phyloP scores from a whole-genome alignment of 2,113 vertebrate genomes.

The Thunnus thynnus region DNA sequence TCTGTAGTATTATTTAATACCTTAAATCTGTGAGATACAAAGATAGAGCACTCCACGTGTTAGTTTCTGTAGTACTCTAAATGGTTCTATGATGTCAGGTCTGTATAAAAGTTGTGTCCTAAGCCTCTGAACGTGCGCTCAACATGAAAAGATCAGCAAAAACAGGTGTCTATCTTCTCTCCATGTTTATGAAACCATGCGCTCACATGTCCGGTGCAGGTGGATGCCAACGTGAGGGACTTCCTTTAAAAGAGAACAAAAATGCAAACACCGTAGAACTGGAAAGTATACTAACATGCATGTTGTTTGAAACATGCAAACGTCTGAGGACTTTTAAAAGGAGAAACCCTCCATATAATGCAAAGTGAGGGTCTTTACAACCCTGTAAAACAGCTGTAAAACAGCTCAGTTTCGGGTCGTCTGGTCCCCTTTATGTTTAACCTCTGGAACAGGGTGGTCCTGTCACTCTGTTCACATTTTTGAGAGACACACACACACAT shows the following conservation, averaged over 20 bases:
- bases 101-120: neutral
- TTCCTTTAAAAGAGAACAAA: constrained; percentile 30
- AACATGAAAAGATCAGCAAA: neutral
- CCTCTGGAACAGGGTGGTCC: constrained; percentile 64
- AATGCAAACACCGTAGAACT: constrained; percentile 58
- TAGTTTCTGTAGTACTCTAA: neutral
- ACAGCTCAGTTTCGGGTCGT: constrained; percentile 40
- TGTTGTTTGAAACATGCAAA: constrained; percentile 52
- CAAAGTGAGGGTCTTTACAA: neutral
- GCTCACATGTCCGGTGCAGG: constrained; percentile 47
- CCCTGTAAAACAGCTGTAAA: constrained; percentile 42
- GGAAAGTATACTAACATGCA: constrained; percentile 18
- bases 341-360: constrained; percentile 33
- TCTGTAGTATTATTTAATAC: neutral
- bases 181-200: constrained; percentile 27
- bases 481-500: constrained; percentile 18
- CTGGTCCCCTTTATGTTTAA: constrained; percentile 42
- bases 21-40: constrained; percentile 6
- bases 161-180: constrained; percentile 25
- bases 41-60: neutral
- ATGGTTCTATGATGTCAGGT: neutral
- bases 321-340: constrained; percentile 38
- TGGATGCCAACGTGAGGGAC: constrained; percentile 36
- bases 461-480: constrained; percentile 54
- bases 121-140: neutral